Conservation (phyloP, 1,140 invertebrate species). For the Telenomus remus region DNA sequence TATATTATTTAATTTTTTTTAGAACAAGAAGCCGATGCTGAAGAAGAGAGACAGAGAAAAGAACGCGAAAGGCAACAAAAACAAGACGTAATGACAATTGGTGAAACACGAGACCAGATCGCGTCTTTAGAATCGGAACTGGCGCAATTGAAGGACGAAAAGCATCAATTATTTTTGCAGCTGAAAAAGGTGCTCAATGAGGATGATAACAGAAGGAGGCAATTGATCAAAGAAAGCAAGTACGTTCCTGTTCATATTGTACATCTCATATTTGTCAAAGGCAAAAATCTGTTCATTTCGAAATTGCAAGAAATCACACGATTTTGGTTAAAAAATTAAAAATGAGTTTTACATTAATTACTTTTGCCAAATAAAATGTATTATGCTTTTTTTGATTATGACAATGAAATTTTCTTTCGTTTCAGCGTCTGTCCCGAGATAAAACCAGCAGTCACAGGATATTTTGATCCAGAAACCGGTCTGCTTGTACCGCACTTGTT, state of each 20-base stretch:
- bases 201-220: conserved; percentile 90
- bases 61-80: conserved; percentile 93
- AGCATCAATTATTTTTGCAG: conserved; percentile 93
- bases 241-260: conserved; percentile 3
- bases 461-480: conserved; percentile 68
- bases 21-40: conserved; percentile 94
- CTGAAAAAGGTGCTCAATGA: conserved; percentile 95
- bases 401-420: too few relatives aligned
- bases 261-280: too few relatives aligned
- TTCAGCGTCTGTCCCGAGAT: conserved; percentile 75
- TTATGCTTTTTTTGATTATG: too few relatives aligned
- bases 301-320: too few relatives aligned
- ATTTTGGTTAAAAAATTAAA: too few relatives aligned
- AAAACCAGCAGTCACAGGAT: conserved; percentile 59
- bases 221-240: conserved; percentile 84
- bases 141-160: conserved; percentile 88
- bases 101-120: conserved; percentile 94
- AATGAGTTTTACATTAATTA: too few relatives aligned
- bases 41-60: conserved; percentile 89
- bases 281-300: too few relatives aligned
- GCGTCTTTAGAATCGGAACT: conserved; percentile 86
- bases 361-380: too few relatives aligned
- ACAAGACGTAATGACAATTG: conserved; percentile 92
- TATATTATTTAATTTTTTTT: conserved; percentile 12
- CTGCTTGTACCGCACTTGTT: conserved; percentile 76